Base-by-base conservation (phyloP, 2,113 vertebrate species). In the Cyanoderma ruficeps region DNA sequence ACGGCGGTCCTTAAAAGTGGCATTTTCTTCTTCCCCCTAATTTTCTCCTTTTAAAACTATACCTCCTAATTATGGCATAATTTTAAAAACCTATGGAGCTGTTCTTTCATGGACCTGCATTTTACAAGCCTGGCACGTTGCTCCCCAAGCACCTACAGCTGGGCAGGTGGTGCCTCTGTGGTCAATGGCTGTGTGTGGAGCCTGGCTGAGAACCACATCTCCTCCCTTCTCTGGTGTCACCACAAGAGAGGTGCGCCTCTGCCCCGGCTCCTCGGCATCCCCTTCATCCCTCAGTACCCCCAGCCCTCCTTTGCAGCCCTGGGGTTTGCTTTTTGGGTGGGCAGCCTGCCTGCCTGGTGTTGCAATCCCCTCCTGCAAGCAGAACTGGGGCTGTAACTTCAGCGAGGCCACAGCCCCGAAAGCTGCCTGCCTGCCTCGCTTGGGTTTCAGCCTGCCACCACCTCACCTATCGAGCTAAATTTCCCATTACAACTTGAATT, bases 401-500 rank as follows among this genome's bases (percentile, higher is more conserved):
- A 79, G 77, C 0, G 3, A 90, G 52, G 18, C 47, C 23, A 14
- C 52, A 49, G 83, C 25, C 83, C 60, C 1, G 2, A 63, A 85
- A 85, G 53, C 75, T 9, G 27, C 37, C 55, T 70, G 84, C 61
- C 27, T 42, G 71, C 39, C 52, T 86, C 2, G 1, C 94, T 31
- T 79, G 17, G 39, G 83, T 85, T 91, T 96, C 64, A 49, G 57
- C 4, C 5, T 80, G 57, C 86, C 24, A 39, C 85, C 85, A 24
- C 89, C 27, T 80, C 84, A 93, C 90, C 85, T 94, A 81, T 77
- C 44, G 55, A 82, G 95, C 76, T 83, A 75, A 89, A 93, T 90
- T 94, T 95, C 91, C 83, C 55, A 64, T 85, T 92, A 88, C 86
- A 92, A 77, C 91, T 94, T 59, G 89, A 93, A 96, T 96, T 84